These are phyloP conservation scores for Malurus melanocephalus DNA, from an alignment of 2,113 vertebrate species.

Conservation along the genomic window DNA sequence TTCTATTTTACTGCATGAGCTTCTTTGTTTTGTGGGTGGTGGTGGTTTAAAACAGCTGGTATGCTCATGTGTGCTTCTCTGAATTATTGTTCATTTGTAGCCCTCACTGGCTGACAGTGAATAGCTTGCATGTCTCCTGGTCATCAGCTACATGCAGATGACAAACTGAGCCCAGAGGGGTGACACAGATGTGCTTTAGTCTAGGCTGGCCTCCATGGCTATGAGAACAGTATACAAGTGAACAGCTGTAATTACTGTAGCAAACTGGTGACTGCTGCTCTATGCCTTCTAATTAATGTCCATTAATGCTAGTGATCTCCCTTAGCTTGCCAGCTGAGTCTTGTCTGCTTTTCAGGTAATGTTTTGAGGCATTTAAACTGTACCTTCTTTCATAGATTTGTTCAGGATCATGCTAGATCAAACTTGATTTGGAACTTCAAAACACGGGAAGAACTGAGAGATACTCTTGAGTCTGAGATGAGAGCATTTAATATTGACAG, in stretches of 20 bases:
- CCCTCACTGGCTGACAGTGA: not conserved
- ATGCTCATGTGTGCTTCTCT: not conserved
- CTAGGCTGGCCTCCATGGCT: not conserved
- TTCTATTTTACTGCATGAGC: not conserved
- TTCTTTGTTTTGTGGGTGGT: not conserved
- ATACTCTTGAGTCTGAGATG: slow-evolving; percentile 95
- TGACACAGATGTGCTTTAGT: not conserved
- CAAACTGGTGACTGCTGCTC: not conserved
- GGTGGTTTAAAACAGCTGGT: not conserved
- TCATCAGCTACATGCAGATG: not conserved
- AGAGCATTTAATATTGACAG: slow-evolving; percentile 91
- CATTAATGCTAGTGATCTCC: not conserved
- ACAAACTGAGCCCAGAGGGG: not conserved
- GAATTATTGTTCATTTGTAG: not conserved
- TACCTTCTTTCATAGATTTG: slow-evolving; percentile 78
- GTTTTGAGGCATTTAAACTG: not conserved
- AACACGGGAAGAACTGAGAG: slow-evolving; percentile 94
- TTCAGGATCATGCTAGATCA: slow-evolving; percentile 89
- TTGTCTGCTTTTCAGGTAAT: not conserved
- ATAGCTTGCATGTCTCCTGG: not conserved
- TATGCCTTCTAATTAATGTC: not conserved
- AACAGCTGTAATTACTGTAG: not conserved
- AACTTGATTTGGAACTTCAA: slow-evolving; percentile 99
- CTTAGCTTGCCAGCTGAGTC: not conserved
- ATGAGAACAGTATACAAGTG: not conserved